A percentile compares a stretch with the other conserved stretches of the same genome.
Evolutionary conservation across 1,140 invertebrate species (phyloP).

Genomic region (Ditylenchus dipsaci): DNA sequence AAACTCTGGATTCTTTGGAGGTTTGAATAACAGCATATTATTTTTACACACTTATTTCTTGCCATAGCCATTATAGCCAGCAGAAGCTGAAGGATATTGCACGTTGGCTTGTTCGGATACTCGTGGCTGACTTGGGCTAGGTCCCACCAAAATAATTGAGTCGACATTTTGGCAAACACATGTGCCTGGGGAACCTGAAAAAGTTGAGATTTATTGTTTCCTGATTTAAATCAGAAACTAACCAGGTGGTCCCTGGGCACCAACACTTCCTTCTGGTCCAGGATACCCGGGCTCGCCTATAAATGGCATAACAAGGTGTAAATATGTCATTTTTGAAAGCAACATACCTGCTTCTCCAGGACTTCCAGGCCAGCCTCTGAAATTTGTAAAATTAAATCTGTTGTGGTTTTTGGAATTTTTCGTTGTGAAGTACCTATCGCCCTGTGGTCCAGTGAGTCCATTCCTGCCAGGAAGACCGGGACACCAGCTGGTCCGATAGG

Average conservation of each 20-base stretch:
- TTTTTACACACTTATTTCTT: slow-evolving; percentile 18
- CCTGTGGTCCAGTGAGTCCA: slow-evolving; percentile 53
- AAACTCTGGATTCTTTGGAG: no score
- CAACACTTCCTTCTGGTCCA: slow-evolving; percentile 53
- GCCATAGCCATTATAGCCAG: slow-evolving; percentile 23
- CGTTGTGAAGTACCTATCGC: slow-evolving; percentile 27
- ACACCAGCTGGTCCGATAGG: slow-evolving; percentile 55
- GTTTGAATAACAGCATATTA: not conserved
- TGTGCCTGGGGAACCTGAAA: slow-evolving; percentile 46
- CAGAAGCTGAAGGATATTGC: slow-evolving; percentile 24
- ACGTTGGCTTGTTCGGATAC: slow-evolving; percentile 35
- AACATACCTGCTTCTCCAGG: not conserved
- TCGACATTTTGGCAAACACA: slow-evolving; percentile 57
- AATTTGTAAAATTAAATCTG: not conserved
- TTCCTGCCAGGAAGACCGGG: slow-evolving; percentile 57
- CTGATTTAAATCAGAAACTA: slow-evolving; percentile 20
- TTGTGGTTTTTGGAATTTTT: not conserved
- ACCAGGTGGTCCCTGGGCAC: slow-evolving; percentile 48
- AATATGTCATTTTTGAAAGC: not conserved
- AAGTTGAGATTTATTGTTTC: slow-evolving; percentile 15
- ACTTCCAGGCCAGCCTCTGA: slow-evolving; percentile 47
- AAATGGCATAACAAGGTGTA: not conserved
- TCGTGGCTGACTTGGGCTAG: slow-evolving; percentile 46
- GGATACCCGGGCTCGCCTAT: slow-evolving; percentile 48
- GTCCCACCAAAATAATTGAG: slow-evolving; percentile 52